Base-by-base conservation (phyloP, 2,797 vertebrate species). In the Anomalospiza imberbis region DNA sequence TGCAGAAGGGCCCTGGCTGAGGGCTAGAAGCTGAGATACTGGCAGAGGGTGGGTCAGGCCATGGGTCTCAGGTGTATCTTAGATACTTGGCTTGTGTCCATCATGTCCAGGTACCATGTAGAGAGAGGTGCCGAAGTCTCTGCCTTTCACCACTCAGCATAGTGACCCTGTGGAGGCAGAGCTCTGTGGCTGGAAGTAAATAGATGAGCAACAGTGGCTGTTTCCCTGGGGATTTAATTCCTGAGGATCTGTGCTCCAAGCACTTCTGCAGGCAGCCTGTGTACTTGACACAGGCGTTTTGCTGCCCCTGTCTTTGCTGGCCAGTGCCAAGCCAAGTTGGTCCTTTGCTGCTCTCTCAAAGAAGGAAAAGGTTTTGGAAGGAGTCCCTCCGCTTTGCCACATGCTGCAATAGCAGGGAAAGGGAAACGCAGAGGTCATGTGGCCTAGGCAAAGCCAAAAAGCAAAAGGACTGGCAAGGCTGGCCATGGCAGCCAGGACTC, bases 381-480 rank as follows among this genome's bases (percentile, higher is more conserved):
- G 62, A 68, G 28, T 50, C 17, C 51, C 8, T 44, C 4, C 0
- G 2, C 12, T 91, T 65, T 63, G 28, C 55, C 48, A 40, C 32
- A 5, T 28, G 55, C 42, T 78, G 5, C 29, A 71, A 44, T 9
- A 86, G 76, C n/a, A 88, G n/a, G 28, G n/a, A 88, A 80, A 78
- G 40, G 66, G 51, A 91, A 87, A n/a, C 20, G 61, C 1, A 65
- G 53, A 79, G 36, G 42, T 54, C 21, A 28, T 47, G 47, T 54
- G 74, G 67, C 71, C 24, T 29, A 20, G 47, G 28, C 65, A 85
- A 92, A 93, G 72, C n/a, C 62, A 68, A 80, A 75, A 74, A 50
- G 8, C 11, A 31, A 91, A 57, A 24, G 32, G 20, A 57, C 14
- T 54, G 53, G 32, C 65, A 80, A 75, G 45, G 32, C 53, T 79